Percentiles rank a stretch among this genome's conserved stretches.
These are phyloP conservation scores for Nannoperca australis DNA, from an alignment of 2,797 vertebrate genomes.

Conservation along the genomic window DNA sequence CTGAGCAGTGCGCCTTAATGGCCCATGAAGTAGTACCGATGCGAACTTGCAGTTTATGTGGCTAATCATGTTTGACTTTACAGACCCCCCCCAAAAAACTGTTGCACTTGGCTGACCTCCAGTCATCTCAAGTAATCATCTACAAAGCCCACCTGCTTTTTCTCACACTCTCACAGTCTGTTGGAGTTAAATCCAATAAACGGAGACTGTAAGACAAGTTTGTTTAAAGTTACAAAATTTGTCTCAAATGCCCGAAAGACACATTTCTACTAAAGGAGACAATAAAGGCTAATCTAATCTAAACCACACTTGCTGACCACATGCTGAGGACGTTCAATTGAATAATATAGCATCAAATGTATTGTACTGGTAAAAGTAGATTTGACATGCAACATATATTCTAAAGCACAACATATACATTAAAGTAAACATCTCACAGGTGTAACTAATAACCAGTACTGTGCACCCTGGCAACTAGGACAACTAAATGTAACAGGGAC, in stretches of 20 bases:
- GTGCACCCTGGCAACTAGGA: neutral
- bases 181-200: conserved; percentile 8
- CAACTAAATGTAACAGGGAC: no score
- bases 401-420: no score
- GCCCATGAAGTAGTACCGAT: neutral
- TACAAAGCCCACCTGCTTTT: conserved; percentile 27
- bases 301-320: conserved; percentile 7
- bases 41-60: neutral
- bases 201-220: conserved; percentile 7
- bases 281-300: no score
- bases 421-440: neutral
- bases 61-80: neutral
- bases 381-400: neutral
- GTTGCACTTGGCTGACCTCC: conserved; percentile 4
- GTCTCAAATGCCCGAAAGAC: no score
- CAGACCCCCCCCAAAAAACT: neutral
- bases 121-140: neutral
- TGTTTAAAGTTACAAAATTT: conserved; percentile 17
- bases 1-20: neutral
- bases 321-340: neutral
- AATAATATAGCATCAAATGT: neutral
- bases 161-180: neutral
- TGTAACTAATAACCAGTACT: neutral
- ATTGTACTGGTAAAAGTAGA: neutral
- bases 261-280: no score